Evolutionary conservation across 2,797 vertebrate species (phyloP), one percentile per base, ranked within the genome.

Genomic region (Periparus ater): DNA sequence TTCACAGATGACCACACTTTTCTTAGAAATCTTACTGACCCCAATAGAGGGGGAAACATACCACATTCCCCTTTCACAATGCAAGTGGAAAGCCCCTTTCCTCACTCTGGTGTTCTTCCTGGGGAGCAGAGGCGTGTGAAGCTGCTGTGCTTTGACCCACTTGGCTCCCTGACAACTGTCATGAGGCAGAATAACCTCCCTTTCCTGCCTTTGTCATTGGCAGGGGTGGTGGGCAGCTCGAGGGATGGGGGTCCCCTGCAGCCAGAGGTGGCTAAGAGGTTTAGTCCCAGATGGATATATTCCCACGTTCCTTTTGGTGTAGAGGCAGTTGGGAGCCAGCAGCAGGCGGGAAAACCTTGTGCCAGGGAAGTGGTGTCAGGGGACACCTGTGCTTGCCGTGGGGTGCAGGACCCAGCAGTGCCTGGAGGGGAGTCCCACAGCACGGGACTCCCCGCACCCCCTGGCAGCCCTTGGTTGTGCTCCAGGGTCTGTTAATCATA

Each of bases 21-120:
- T 92, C 95, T 94, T 84, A 95, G 95, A 91, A 96, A 92, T 80
- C 22, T 26, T 42, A 54, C 54, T 93, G 91, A 88, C 65, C 61
- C 61, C 30, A 26, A 45, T 9, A 34, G 29, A n/a, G 53, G 20
- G 36, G 47, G 30, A 73, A 93, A 73, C 36, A 17, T 23, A 0
- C 6, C 51, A 68, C 58, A 65, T 77, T 82, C 34, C 44, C 88
- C 88, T 95, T 92, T 95, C 94, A 91, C 73, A 95, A 85, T 0
- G 0, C 1, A 2, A 70, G 16, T 0, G 93, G 95, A 95, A 96
- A 95, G n/a, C 94, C 95, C 96, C 96, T 91, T 91, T 96, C 50
- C 57, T 95, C 76, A 80, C 26, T 4, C 29, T 10, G 0, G 3
- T 42, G 32, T 4, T 17, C 13, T 65, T 85, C 7, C 45, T 50